phyloP scores from a whole-genome alignment of 2,797 vertebrate species.

The Siniperca scherzeri region DNA sequence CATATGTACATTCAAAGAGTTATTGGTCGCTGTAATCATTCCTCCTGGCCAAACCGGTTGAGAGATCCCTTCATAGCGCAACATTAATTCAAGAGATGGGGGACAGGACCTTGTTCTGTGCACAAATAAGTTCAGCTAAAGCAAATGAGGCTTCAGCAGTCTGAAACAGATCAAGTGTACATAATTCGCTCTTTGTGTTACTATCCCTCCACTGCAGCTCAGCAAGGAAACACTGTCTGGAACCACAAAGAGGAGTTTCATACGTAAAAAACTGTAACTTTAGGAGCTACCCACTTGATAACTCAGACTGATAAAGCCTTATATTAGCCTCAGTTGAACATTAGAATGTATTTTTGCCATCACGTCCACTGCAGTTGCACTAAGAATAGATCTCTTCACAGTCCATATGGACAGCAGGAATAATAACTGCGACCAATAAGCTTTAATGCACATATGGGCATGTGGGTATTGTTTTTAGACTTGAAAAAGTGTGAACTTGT shows the following conservation, averaged over 20 bases:
- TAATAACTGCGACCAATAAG: no score
- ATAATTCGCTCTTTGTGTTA: neutral
- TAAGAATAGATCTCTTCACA: neutral
- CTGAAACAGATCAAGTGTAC: neutral
- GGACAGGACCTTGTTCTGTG: neutral
- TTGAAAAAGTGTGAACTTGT: neutral
- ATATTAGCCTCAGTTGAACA: neutral
- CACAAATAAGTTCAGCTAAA: neutral
- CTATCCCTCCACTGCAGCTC: neutral
- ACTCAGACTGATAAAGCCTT: neutral
- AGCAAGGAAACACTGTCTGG: neutral
- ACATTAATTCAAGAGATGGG: neutral
- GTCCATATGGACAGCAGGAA: neutral
- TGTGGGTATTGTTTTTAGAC: neutral
- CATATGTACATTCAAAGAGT: neutral
- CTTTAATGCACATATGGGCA: neutral
- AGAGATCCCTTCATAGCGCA: neutral
- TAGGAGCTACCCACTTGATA: neutral
- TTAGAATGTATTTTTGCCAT: neutral
- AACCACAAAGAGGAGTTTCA: neutral
- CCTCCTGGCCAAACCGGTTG: no score
- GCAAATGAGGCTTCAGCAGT: neutral
- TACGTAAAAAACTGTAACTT: neutral
- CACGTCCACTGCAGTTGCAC: neutral
- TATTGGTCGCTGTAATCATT: neutral